phyloP scores from a whole-genome alignment of 2,797 vertebrate species.

The Rhabdomys pumilio region DNA sequence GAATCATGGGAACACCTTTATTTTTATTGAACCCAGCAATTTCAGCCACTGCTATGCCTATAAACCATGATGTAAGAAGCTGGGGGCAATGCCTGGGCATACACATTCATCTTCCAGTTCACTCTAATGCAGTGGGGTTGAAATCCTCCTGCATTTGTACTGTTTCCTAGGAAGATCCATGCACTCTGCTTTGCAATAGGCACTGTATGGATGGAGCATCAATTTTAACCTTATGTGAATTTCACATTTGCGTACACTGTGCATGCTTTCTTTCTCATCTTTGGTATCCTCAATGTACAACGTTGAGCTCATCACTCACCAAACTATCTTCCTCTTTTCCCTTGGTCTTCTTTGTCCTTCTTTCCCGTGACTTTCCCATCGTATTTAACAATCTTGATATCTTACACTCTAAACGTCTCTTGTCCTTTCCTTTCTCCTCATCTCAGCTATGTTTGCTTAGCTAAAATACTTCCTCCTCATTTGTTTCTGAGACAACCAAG shows the following conservation, averaged over 20 bases:
- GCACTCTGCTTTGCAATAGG: background rate
- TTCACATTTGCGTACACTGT: background rate
- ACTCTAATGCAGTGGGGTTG: background rate
- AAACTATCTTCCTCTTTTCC: background rate
- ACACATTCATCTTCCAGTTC: background rate
- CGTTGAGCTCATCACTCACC: background rate
- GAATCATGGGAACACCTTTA: background rate
- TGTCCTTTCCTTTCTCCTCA: background rate
- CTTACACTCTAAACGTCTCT: background rate
- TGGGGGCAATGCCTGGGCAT: background rate
- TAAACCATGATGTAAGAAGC: background rate
- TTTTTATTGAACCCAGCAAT: conserved; percentile 10
- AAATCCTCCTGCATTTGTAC: background rate
- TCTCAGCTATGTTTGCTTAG: conserved; percentile 1
- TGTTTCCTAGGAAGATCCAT: background rate
- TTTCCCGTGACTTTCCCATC: background rate
- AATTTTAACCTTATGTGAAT: background rate
- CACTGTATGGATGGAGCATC: background rate
- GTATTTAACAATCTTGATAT: background rate
- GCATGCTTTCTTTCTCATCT: background rate
- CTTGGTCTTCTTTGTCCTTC: background rate
- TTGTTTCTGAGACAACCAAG: background rate
- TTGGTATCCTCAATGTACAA: background rate
- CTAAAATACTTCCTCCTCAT: background rate
- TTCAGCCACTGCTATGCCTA: background rate